Evolutionary conservation across 1,140 invertebrate species (phyloP).

Genomic region (Papilio polytes): DNA sequence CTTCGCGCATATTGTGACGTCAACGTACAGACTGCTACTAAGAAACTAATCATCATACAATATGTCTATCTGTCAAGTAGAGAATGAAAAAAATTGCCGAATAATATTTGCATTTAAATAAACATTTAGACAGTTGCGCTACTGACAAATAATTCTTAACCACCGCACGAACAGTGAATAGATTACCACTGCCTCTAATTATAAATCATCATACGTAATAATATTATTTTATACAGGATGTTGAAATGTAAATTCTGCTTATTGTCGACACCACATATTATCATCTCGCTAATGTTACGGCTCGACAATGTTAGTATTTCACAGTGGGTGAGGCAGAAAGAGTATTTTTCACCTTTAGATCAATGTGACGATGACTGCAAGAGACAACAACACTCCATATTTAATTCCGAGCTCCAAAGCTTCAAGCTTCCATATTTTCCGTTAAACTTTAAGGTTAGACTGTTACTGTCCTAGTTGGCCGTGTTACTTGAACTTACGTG

Average conservation of each 20-base stretch:
- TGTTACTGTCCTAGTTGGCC: slow-evolving; percentile 18
- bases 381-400: no score
- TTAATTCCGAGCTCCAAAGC: background rate
- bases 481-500: slow-evolving; percentile 44
- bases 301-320: no score
- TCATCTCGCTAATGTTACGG: no score
- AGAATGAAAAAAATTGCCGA: slow-evolving; percentile 48
- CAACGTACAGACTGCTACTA: slow-evolving; percentile 50
- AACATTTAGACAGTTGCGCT: slow-evolving; percentile 37
- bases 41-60: slow-evolving; percentile 66
- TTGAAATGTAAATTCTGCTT: slow-evolving; percentile 2
- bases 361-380: no score
- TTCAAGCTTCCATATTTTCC: background rate
- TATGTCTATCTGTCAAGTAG: slow-evolving; percentile 69
- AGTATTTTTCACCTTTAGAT: no score
- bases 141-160: background rate
- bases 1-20: slow-evolving; percentile 55
- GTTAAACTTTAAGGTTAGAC: background rate
- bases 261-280: no score
- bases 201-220: background rate
- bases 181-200: background rate
- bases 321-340: no score
- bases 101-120: slow-evolving; percentile 65
- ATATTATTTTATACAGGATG: slow-evolving; percentile 9
- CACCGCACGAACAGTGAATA: background rate